These are phyloP conservation scores for Adrianichthys oophorus DNA, from an alignment of 2,797 vertebrate species.

Conservation along the genomic window DNA sequence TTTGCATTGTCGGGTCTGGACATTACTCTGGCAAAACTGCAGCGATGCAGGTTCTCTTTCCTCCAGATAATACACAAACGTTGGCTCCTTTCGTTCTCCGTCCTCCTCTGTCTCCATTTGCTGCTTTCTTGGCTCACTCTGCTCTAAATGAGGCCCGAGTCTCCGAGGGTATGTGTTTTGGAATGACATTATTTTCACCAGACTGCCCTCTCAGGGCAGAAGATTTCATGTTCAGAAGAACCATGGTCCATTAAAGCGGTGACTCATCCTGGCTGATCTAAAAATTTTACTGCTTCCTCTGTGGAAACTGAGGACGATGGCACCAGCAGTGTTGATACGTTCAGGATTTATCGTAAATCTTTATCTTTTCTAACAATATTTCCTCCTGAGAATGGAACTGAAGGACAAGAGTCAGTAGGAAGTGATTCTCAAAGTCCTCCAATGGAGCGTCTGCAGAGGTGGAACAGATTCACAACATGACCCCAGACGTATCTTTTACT, in stretches of 20 bases:
- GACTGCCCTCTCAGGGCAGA: slow-evolving; percentile 46
- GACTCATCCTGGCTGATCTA: too few species aligned
- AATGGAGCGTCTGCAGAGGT: slow-evolving; percentile 53
- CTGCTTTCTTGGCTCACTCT: slow-evolving; percentile 45
- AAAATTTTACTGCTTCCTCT: too few species aligned
- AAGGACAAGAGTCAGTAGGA: too few species aligned
- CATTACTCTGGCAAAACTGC: slow-evolving; percentile 69
- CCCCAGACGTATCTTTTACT: slow-evolving; percentile 33
- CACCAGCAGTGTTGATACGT: too few species aligned
- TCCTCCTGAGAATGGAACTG: too few species aligned
- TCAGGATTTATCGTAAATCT: too few species aligned
- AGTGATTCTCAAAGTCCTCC: slow-evolving; percentile 46
- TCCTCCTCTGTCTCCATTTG: slow-evolving; percentile 36
- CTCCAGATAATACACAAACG: slow-evolving; percentile 67
- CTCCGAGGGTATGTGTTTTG: slow-evolving; percentile 28
- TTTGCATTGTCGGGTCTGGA: slow-evolving; percentile 66
- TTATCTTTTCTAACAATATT: too few species aligned
- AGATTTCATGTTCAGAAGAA: slow-evolving; percentile 52
- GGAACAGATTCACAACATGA: slow-evolving; percentile 64
- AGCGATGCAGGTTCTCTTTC: slow-evolving; percentile 54
- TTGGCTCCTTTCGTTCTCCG: slow-evolving; percentile 14
- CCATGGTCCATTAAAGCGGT: too few species aligned
- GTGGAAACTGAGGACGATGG: too few species aligned
- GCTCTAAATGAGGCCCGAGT: slow-evolving; percentile 38
- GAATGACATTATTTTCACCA: slow-evolving; percentile 62